Percentiles rank a stretch among this genome's conserved stretches.
phyloP scores from a whole-genome alignment of 2,113 vertebrate genomes.

The Nestor notabilis region DNA sequence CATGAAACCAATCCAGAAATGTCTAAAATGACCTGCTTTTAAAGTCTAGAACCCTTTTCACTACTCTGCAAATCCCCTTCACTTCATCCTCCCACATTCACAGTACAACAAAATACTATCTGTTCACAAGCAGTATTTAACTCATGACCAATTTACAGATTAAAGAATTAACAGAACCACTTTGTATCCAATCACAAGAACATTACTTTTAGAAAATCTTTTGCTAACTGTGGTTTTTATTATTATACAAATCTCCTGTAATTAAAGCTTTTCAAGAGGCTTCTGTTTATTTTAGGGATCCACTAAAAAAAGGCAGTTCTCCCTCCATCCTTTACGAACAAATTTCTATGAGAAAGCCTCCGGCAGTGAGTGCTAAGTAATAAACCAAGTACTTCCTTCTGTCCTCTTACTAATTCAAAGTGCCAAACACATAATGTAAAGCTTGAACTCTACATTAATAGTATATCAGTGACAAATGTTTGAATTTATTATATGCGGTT shows the following conservation, averaged over 20 bases:
- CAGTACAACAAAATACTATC: not conserved
- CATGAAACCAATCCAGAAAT: not conserved
- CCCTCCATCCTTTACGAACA: not conserved
- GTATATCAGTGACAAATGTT: not conserved
- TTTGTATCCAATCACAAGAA: not conserved
- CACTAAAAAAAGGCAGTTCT: not conserved
- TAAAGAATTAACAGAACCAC: not conserved
- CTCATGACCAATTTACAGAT: not conserved
- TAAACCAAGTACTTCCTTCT: conserved; percentile 7
- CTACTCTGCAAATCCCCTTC: not conserved
- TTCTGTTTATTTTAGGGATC: not conserved
- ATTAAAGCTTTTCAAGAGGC: not conserved
- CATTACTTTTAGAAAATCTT: not conserved
- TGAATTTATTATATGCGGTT: not conserved
- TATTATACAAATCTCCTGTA: not conserved
- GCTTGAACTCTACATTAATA: not conserved
- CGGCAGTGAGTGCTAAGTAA: not conserved
- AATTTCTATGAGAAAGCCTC: not conserved
- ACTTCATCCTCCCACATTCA: not conserved
- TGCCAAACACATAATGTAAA: not conserved
- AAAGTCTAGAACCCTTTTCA: not conserved
- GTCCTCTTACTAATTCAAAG: not conserved
- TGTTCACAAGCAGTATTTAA: not conserved
- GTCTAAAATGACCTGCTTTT: not conserved
- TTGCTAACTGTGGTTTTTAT: not conserved